phyloP scores from a whole-genome alignment of 1,140 invertebrate species.

The Dolichoris vasculosae region DNA sequence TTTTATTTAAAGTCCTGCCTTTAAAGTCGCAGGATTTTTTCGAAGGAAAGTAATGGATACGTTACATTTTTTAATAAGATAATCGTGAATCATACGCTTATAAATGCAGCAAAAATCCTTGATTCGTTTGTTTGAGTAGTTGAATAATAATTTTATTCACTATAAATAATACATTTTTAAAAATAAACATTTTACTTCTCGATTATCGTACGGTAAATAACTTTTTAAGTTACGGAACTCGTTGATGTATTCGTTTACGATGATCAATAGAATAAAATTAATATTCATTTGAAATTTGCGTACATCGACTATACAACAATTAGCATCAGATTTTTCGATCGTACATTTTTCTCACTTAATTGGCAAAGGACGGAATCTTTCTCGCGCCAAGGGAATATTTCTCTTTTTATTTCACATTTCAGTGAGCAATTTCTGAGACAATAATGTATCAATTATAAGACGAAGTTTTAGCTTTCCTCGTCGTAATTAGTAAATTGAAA shows the following conservation, averaged over 20 bases:
- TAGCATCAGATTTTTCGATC: conserved; percentile 17
- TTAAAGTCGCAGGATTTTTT: too few relatives aligned
- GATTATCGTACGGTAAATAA: neutral
- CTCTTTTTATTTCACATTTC: conserved; percentile 34
- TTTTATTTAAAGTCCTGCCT: too few relatives aligned
- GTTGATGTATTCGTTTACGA: neutral
- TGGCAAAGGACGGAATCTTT: neutral
- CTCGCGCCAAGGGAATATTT: neutral
- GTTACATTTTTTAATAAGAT: too few relatives aligned
- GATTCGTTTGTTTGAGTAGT: too few relatives aligned
- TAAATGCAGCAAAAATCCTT: too few relatives aligned
- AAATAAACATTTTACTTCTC: neutral
- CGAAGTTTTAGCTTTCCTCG: neutral
- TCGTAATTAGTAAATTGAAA: conserved; percentile 21
- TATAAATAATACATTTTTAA: too few relatives aligned
- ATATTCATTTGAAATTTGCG: neutral
- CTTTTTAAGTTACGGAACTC: neutral
- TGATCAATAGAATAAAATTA: neutral
- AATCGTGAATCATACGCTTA: too few relatives aligned
- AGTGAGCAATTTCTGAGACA: conserved; percentile 25
- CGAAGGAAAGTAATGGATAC: too few relatives aligned
- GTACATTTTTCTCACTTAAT: conserved; percentile 31
- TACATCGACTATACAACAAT: neutral
- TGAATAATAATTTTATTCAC: too few relatives aligned
- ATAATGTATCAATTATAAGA: conserved; percentile 41